These are phyloP conservation scores for Gobius niger DNA, from an alignment of 2,113 vertebrate species.

Conservation along the genomic window DNA sequence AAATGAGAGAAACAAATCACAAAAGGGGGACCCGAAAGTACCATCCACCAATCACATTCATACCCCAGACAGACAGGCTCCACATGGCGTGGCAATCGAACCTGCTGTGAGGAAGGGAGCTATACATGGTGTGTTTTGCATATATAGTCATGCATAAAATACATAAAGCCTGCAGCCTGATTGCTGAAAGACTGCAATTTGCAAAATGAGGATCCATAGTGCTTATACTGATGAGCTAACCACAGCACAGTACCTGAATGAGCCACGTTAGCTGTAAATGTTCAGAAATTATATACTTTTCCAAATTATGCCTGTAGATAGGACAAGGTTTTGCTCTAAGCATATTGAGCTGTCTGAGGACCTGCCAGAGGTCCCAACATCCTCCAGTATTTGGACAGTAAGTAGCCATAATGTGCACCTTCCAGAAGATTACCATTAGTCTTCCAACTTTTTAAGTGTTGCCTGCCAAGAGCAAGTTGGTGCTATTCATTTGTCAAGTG, in stretches of 20 bases:
- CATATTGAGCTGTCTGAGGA: background rate
- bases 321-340: background rate
- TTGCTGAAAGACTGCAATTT: background rate
- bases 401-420: background rate
- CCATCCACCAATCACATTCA: too few relatives aligned
- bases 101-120: too few relatives aligned
- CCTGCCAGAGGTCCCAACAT: background rate
- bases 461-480: slow-evolving; percentile 2
- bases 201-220: background rate
- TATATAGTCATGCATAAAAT: slow-evolving; percentile 1
- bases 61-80: too few relatives aligned
- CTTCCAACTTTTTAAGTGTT: background rate
- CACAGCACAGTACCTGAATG: background rate
- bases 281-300: background rate
- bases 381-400: background rate
- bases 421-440: background rate
- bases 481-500: background rate
- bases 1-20: too few relatives aligned
- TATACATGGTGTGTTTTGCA: background rate
- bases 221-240: slow-evolving; percentile 1
- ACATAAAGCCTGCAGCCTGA: background rate
- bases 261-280: background rate
- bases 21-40: too few relatives aligned
- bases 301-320: background rate
- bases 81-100: too few relatives aligned